Evolutionary conservation across 2,797 vertebrate genomes (phyloP).

Genomic region (Selene dorsalis): DNA sequence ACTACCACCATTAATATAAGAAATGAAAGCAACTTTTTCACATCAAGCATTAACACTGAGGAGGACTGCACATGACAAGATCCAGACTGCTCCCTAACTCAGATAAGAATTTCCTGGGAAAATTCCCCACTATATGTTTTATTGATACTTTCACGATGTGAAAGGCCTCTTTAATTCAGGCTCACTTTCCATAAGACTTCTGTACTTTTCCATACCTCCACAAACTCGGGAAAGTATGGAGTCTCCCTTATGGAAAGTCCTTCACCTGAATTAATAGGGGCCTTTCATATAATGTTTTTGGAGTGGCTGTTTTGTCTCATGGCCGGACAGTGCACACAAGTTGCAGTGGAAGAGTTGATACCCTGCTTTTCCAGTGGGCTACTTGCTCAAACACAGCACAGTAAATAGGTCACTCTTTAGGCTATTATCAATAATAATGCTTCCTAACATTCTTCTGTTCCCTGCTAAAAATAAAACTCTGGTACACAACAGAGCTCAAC

Average conservation of each 20-base stretch:
- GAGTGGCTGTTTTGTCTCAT: slow-evolving; percentile 35
- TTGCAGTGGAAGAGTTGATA: slow-evolving; percentile 41
- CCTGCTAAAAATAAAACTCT: background rate
- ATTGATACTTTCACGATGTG: slow-evolving; percentile 31
- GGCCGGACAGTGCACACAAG: slow-evolving; percentile 6
- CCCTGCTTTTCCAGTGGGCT: slow-evolving; percentile 39
- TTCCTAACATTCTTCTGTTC: background rate
- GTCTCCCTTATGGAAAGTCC: slow-evolving; percentile 51
- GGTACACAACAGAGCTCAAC: background rate
- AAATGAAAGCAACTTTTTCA: background rate
- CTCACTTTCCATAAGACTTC: slow-evolving; percentile 25
- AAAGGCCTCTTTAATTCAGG: slow-evolving; percentile 58
- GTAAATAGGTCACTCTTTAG: background rate
- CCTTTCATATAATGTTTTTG: slow-evolving; percentile 63
- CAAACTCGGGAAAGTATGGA: slow-evolving; percentile 51
- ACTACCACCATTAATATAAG: slow-evolving; percentile 1
- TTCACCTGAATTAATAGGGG: slow-evolving; percentile 58
- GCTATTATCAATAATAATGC: slow-evolving; percentile 3
- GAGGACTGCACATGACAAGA: slow-evolving; percentile 1
- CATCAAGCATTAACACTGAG: background rate
- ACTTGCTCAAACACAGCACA: slow-evolving; percentile 10
- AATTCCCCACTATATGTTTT: slow-evolving; percentile 3
- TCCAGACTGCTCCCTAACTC: background rate
- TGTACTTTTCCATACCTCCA: slow-evolving; percentile 56
- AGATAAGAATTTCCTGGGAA: background rate